Evolutionary conservation across 1,140 invertebrate genomes (phyloP), one percentile per base, ranked within the genome.

Genomic region (Glomeris maerens): DNA sequence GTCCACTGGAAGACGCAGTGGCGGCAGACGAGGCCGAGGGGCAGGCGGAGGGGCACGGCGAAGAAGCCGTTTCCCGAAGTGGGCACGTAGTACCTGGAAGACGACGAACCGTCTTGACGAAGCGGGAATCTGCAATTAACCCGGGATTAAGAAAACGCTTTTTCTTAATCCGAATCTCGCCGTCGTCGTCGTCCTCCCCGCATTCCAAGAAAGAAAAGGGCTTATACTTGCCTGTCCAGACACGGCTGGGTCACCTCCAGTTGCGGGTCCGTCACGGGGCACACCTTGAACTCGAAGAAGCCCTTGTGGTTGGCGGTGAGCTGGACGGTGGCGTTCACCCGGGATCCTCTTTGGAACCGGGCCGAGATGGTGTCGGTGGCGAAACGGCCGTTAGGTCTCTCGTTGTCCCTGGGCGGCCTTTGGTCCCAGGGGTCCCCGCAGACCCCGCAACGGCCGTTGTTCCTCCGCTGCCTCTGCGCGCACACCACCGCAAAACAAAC

Each of bases 261-360:
- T 0, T 68, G 68, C 0, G 82, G 79, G 67, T 88, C 83, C 59
- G 90, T 87, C 52, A 86, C 84, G 0, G 85, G 84, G 53, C 88
- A 92, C 0, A 92, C 63, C 52, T 78, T 78, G 59, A 91, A 74
- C 61, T 86, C 81, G 61, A 92, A 91, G 39, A 80, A 74, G 0
- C 90, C 90, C 56, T 78, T 78, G 66, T 93, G 90, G 64, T 92
- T 92, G 0, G 88, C 84, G 0, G 89, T 94, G 10, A 94, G 64
- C 59, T 92, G 85, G 5, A 92, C 71, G 68, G 85, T 83, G 1
- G 90, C 74, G 45, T 85, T 81, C 31, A 90, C 84, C 5, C 17
- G 5, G 5, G 5, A 5, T 5, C 40, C 40, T 42, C 25, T 17
- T 17, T 4, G 4, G 53, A 67, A 68, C 4, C 38, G 57, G 40